phyloP scores from a whole-genome alignment of 2,888 invertebrate genomes.

The Hydrotaea cyrtoneurina region DNA sequence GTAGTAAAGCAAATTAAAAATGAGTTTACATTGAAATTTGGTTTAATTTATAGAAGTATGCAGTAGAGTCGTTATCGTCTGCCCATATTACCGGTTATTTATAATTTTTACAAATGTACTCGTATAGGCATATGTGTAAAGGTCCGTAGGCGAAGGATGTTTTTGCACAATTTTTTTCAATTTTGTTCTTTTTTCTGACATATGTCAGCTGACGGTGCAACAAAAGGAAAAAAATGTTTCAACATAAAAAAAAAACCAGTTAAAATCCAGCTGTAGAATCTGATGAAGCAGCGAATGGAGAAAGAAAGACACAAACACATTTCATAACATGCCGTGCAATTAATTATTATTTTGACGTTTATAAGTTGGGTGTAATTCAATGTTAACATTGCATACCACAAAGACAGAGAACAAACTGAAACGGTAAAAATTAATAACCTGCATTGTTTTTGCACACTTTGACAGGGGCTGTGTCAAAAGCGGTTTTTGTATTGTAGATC shows the following conservation, averaged over 20 bases:
- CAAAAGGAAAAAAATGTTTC: neutral
- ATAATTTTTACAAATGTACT: neutral
- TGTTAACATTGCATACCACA: neutral
- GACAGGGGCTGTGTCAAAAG: neutral
- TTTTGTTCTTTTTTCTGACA: neutral
- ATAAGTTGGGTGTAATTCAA: constrained; percentile 43
- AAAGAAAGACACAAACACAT: neutral
- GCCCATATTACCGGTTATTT: neutral
- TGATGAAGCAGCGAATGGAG: neutral
- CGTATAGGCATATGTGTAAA: neutral
- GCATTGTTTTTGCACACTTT: neutral
- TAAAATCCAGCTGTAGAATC: neutral
- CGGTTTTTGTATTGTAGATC: neutral
- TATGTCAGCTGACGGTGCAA: neutral
- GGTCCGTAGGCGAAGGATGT: neutral
- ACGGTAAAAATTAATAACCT: neutral
- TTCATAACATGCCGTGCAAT: constrained; percentile 27
- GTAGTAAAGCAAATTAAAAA: no score
- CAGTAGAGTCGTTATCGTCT: neutral
- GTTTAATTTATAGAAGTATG: neutral
- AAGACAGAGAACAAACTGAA: no score
- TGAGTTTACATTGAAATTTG: neutral
- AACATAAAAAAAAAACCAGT: neutral
- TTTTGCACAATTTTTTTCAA: neutral
- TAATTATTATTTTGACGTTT: constrained; percentile 52